Evolutionary conservation across 2,888 invertebrate genomes (phyloP), one percentile per base, ranked within the genome.

Genomic region (Trachelus stipa): DNA sequence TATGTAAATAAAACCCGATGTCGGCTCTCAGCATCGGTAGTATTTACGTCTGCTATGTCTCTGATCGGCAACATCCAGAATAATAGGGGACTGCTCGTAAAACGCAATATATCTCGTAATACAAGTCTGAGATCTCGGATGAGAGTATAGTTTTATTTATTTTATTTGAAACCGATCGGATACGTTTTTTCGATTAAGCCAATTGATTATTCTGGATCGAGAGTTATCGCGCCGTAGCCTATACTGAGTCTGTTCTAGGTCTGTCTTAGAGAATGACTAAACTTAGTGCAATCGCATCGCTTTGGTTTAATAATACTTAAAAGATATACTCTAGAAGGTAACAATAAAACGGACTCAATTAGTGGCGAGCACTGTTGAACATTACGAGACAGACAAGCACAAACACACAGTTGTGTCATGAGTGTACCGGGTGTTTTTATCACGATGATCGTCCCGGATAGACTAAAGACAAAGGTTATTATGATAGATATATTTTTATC

Each of bases 171-270:
- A 81, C 74, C 77, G 81, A 83, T 83, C 80, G 34, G 37, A 79
- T 81, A 80, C 80, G 84, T 82, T 81, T 84, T 85, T 81, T 77
- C 77, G 81, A 83, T 80, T 82, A 84, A 86, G 83, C 83, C 83
- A 82, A 85, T 87, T 87, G 83, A 90, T 91, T 91, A 91, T 91
- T 91, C 91, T 91, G 91, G 91, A 91, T 91, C 76, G 83, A 83
- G 80, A 68, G 83, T 71, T 68, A 74, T 82, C 83, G 83, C 87
- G 87, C 84, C 84, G 86, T 90, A 90, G 90, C 89, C 91, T 90
- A 88, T 89, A 90, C 90, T 91, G 90, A 88, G 90, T 91, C 89
- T 91, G 91, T 91, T 88, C 90, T 91, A 88, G 89, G 91, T 91
- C 90, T 91, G 91, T 91, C 91, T 91, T 90, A 85, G 82, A 87